Percentiles rank a stretch among this genome's conserved stretches.
phyloP scores from a whole-genome alignment of 2,797 vertebrate species.

The Cossypha dichroa region DNA sequence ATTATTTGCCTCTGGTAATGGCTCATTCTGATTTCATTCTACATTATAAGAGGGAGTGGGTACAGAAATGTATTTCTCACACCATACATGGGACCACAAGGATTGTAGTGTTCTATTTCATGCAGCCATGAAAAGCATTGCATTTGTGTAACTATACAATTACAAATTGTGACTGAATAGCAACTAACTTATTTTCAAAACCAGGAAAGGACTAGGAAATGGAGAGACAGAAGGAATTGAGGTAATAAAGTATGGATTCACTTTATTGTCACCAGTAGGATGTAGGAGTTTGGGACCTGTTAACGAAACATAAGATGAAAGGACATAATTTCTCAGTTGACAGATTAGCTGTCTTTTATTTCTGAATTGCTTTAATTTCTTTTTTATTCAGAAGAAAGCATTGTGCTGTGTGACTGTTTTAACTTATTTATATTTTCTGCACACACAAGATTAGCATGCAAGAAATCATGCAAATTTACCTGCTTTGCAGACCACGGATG shows the following conservation, averaged over 20 bases:
- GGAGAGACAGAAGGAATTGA: background rate
- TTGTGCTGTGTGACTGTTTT: background rate
- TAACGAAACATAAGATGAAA: background rate
- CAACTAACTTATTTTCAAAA: background rate
- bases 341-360: background rate
- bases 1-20: background rate
- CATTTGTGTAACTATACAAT: background rate
- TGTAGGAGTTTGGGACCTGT: background rate
- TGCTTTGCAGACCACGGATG: background rate
- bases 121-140: background rate
- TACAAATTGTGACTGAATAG: background rate
- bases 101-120: background rate
- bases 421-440: background rate
- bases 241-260: background rate
- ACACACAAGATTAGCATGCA: background rate
- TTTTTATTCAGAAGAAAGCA: background rate
- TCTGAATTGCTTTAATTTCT: background rate
- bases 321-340: background rate
- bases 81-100: background rate
- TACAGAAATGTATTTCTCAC: background rate
- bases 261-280: background rate
- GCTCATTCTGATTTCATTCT: background rate
- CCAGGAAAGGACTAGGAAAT: background rate
- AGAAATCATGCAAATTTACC: background rate
- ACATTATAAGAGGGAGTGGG: background rate